Evolutionary conservation across 2,888 invertebrate genomes (phyloP).

Genomic region (Tetranychus piercei): DNA sequence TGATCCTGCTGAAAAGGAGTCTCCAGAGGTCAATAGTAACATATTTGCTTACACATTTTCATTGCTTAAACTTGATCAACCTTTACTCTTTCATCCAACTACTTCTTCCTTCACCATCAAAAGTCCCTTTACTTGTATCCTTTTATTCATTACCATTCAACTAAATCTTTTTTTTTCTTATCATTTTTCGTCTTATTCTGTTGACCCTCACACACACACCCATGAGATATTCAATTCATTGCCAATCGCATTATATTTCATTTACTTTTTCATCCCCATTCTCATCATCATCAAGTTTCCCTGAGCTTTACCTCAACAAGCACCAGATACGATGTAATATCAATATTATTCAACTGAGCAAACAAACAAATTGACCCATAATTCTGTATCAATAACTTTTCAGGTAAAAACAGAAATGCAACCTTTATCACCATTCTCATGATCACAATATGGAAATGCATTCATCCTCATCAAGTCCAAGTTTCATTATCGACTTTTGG

Average conservation of each 20-base stretch:
- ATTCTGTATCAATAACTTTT: too few species aligned
- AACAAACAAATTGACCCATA: background rate
- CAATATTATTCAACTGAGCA: background rate
- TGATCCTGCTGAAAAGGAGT: background rate
- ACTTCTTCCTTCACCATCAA: background rate
- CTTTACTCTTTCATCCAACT: background rate
- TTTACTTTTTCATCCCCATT: background rate
- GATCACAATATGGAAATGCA: background rate
- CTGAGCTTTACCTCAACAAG: background rate
- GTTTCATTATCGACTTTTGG: too few species aligned
- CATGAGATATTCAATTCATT: background rate
- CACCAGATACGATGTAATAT: background rate
- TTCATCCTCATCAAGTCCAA: too few species aligned
- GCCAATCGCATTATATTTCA: background rate
- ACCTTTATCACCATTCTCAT: background rate
- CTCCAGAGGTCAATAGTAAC: slow-evolving; percentile 1
- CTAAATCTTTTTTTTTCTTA: background rate
- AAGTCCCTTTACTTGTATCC: background rate
- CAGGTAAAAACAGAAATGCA: too few species aligned
- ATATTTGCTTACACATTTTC: background rate
- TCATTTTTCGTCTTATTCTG: background rate
- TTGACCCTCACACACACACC: background rate
- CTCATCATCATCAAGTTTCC: background rate
- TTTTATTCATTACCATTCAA: background rate
- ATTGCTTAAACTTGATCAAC: background rate